Conservation (phyloP, 2,113 vertebrate species). For the Lampris incognitus region DNA sequence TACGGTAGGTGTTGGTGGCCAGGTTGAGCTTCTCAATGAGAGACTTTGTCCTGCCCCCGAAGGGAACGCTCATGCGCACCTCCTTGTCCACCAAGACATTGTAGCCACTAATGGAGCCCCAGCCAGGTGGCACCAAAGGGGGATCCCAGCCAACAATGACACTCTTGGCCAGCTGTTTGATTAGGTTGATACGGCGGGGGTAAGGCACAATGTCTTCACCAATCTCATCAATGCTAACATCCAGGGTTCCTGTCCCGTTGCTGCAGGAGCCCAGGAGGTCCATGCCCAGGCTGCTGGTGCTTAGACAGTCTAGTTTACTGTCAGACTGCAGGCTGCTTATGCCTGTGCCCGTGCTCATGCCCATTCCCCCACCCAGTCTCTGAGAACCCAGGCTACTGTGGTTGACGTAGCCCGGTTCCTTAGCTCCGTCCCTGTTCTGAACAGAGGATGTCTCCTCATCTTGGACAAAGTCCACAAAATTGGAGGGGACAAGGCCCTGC, state of each 20-base stretch:
- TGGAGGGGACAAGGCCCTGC: slow-evolving; percentile 95
- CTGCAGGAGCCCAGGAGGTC: slow-evolving; percentile 82
- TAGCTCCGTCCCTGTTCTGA: slow-evolving; percentile 77
- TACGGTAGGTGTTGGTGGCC: slow-evolving; percentile 88
- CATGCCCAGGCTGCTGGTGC: slow-evolving; percentile 79
- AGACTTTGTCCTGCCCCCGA: slow-evolving; percentile 91
- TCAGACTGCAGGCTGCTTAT: slow-evolving; percentile 78
- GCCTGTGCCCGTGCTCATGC: slow-evolving; percentile 58
- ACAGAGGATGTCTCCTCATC: slow-evolving; percentile 84
- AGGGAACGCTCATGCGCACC: slow-evolving; percentile 88
- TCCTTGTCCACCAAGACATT: slow-evolving; percentile 95
- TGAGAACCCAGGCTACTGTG: slow-evolving; percentile 79
- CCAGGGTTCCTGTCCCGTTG: slow-evolving; percentile 87
- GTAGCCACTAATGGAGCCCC: slow-evolving; percentile 93
- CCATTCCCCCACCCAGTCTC: slow-evolving; percentile 53
- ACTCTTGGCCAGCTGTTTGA: slow-evolving; percentile 98
- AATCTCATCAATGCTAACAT: slow-evolving; percentile 90
- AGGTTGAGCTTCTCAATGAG: slow-evolving; percentile 95
- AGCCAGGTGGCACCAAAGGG: slow-evolving; percentile 89
- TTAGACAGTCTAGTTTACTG: slow-evolving; percentile 79
- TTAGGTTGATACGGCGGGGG: slow-evolving; percentile 95
- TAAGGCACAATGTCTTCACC: slow-evolving; percentile 99
- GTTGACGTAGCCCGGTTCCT: slow-evolving; percentile 89
- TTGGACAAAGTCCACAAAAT: slow-evolving; percentile 96
- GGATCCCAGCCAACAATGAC: slow-evolving; percentile 98